Evolutionary conservation across 2,113 vertebrate genomes (phyloP).

Genomic region (Scomber japonicus): DNA sequence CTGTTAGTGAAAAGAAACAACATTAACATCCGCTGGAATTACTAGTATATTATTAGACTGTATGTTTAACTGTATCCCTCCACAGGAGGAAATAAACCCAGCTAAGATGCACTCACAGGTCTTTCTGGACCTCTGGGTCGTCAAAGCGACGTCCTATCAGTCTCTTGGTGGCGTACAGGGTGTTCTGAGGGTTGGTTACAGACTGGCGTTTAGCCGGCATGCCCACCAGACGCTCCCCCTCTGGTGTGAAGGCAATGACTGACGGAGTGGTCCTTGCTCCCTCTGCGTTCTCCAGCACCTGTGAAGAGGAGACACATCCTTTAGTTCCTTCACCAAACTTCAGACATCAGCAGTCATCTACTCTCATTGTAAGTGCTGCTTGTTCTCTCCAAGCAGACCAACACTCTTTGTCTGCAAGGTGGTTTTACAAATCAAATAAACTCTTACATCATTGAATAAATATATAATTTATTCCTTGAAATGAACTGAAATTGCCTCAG

Average conservation of each 20-base stretch:
- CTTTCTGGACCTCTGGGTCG: conserved; percentile 96
- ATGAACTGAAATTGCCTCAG: neutral
- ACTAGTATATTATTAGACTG: no score
- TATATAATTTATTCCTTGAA: neutral
- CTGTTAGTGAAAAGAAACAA: conserved; percentile 76
- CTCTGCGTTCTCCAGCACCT: conserved; percentile 98
- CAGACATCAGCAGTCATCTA: neutral
- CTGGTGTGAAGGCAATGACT: conserved; percentile 93
- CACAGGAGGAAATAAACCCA: neutral
- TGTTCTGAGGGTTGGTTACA: conserved; percentile 97
- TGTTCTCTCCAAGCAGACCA: neutral
- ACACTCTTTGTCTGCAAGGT: neutral
- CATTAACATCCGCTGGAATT: neutral
- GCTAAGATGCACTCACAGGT: conserved; percentile 87
- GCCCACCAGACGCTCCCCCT: conserved; percentile 94
- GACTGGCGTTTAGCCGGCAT: conserved; percentile 98
- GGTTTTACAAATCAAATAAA: no score
- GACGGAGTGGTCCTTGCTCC: conserved; percentile 97
- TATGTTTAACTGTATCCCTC: neutral
- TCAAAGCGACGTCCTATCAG: conserved; percentile 96
- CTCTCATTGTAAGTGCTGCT: no score
- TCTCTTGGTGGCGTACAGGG: conserved; percentile 97
- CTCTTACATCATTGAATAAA: no score
- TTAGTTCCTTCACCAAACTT: neutral
- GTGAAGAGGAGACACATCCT: neutral